Percentiles rank a stretch among this genome's conserved stretches.
Conservation (phyloP, 1,140 invertebrate species). For the Drosophila melanica region DNA sequence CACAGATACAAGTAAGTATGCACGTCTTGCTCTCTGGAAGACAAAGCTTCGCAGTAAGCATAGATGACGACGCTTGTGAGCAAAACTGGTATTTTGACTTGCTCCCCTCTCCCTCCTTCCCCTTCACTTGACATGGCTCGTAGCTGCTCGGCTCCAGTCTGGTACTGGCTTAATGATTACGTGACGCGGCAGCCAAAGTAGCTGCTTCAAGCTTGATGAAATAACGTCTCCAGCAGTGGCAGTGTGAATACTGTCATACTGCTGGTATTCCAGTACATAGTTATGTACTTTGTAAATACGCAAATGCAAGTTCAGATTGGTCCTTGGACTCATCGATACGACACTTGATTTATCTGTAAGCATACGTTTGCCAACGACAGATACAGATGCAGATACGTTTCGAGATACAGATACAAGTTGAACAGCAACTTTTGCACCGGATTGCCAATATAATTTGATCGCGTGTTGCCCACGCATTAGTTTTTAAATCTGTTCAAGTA, state of each 20-base stretch:
- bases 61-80: slow-evolving; percentile 31
- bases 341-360: no score
- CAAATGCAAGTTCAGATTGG: no score
- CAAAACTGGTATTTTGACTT: slow-evolving; percentile 49
- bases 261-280: no score
- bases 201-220: slow-evolving; percentile 39
- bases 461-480: no score
- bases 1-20: neutral
- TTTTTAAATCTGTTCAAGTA: no score
- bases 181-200: slow-evolving; percentile 42
- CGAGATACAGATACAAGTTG: slow-evolving; percentile 1
- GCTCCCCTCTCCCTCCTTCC: neutral
- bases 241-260: slow-evolving; percentile 7
- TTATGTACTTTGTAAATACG: no score
- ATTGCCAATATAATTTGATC: no score
- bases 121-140: neutral
- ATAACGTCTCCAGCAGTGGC: slow-evolving; percentile 19
- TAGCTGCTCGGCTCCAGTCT: slow-evolving; percentile 7
- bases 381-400: no score
- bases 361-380: no score
- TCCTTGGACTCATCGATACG: no score
- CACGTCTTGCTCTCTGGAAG: slow-evolving; percentile 11
- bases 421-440: no score
- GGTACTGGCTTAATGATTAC: slow-evolving; percentile 53
- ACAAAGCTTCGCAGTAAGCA: slow-evolving; percentile 10